A percentile compares a stretch with the other conserved stretches of the same genome.
Conservation (phyloP, 2,888 invertebrate genomes). For the Dasysyrphus albostriatus region DNA sequence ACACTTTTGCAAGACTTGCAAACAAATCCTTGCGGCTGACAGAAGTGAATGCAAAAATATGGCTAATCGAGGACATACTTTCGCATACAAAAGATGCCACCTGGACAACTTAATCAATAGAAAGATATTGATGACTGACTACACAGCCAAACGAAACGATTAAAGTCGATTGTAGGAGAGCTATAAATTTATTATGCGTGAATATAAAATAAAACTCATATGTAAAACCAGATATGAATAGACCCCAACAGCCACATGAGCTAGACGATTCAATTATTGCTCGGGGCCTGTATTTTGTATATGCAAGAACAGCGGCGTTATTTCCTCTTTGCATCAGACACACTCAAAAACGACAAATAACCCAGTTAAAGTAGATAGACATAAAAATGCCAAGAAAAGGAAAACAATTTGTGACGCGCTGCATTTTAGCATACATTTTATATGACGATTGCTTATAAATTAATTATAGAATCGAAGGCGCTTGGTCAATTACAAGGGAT, state of each 20-base stretch:
- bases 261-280: slow-evolving; percentile 32
- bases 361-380: neutral
- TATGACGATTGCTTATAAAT: neutral
- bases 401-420: neutral
- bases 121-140: slow-evolving; percentile 50
- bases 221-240: slow-evolving; percentile 39
- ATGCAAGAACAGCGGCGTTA: slow-evolving; percentile 1
- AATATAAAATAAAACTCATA: slow-evolving; percentile 39
- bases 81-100: slow-evolving; percentile 49
- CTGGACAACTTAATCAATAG: slow-evolving; percentile 62
- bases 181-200: slow-evolving; percentile 63
- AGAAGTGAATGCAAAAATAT: slow-evolving; percentile 67
- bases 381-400: neutral
- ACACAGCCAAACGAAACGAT: slow-evolving; percentile 3
- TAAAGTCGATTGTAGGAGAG: slow-evolving; percentile 36
- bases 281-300: neutral
- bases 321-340: slow-evolving; percentile 27
- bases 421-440: slow-evolving; percentile 1
- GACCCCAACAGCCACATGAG: neutral
- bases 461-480: neutral
- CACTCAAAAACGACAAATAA: slow-evolving; percentile 41
- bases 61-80: slow-evolving; percentile 63
- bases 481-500: neutral
- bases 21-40: slow-evolving; percentile 64
- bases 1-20: slow-evolving; percentile 40